Evolutionary conservation across 1,140 invertebrate genomes (phyloP).

Genomic region (Temnothorax nylanderi): DNA sequence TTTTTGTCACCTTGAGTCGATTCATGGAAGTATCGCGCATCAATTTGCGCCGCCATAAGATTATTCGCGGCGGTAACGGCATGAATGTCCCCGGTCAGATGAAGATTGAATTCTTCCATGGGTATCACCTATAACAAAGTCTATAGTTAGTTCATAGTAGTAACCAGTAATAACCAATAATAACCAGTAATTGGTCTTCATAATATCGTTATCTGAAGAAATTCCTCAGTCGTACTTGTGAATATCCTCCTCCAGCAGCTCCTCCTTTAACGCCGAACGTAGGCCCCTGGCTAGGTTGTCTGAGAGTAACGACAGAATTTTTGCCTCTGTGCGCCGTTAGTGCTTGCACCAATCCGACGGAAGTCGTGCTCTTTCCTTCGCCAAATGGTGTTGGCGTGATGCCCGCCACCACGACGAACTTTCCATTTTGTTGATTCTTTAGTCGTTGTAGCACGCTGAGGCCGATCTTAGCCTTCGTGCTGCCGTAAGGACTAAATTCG

Average conservation of each 20-base stretch:
- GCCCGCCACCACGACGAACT: constrained; percentile 98
- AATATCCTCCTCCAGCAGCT: constrained; percentile 97
- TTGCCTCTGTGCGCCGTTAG: constrained; percentile 93
- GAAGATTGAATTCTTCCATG: constrained; percentile 99
- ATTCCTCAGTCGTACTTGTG: constrained; percentile 84
- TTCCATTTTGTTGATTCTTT: constrained; percentile 90
- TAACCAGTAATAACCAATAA: not conserved
- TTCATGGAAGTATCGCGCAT: constrained; percentile 99
- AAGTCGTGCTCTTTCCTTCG: constrained; percentile 98
- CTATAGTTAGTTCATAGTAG: not conserved
- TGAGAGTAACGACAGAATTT: constrained; percentile 97
- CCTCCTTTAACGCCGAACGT: constrained; percentile 99
- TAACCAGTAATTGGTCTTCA: not conserved
- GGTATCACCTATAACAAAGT: constrained; percentile 93
- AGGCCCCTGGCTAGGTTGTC: constrained; percentile 99
- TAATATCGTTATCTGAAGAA: not conserved
- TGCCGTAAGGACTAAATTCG: constrained; percentile 97
- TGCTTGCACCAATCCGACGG: constrained; percentile 97
- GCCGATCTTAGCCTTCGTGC: constrained; percentile 98
- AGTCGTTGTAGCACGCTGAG: constrained; percentile 93
- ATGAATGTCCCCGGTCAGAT: constrained; percentile 99
- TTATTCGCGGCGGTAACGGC: constrained; percentile 99
- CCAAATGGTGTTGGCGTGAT: constrained; percentile 99
- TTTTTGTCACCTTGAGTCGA: constrained; percentile 94
- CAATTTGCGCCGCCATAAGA: constrained; percentile 96